These are phyloP conservation scores for Lasioglossum pauxillum DNA, from an alignment of 2,888 invertebrate species.

Conservation along the genomic window DNA sequence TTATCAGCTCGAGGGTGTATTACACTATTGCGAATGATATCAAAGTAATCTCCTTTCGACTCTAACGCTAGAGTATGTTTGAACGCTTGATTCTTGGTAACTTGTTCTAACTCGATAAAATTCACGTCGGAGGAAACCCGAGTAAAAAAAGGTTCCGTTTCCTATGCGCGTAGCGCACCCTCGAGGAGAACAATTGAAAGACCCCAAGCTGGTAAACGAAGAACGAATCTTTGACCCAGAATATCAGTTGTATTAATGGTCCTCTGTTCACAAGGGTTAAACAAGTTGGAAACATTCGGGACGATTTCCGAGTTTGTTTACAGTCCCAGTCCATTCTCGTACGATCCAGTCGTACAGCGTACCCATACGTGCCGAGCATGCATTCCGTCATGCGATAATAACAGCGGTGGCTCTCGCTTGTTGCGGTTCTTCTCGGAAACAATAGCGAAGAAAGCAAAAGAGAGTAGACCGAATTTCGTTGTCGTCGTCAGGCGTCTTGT, in stretches of 20 bases:
- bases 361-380: slow-evolving; percentile 10
- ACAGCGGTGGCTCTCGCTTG: slow-evolving; percentile 5
- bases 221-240: background rate
- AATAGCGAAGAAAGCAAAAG: slow-evolving; percentile 36
- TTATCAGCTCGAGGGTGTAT: background rate
- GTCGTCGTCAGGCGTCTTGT: background rate
- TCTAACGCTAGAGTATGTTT: background rate
- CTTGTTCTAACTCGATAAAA: background rate
- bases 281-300: background rate
- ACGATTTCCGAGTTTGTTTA: background rate
- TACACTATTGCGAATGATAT: background rate
- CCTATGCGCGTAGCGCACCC: background rate
- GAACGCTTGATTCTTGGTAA: background rate
- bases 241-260: background rate
- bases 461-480: slow-evolving; percentile 13
- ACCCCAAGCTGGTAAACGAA: background rate
- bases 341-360: slow-evolving; percentile 52
- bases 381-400: slow-evolving; percentile 30
- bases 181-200: background rate
- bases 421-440: slow-evolving; percentile 28
- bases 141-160: background rate
- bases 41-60: background rate
- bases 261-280: background rate
- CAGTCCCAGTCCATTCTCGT: background rate
- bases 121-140: background rate